Evolutionary conservation across 2,888 invertebrate species (phyloP).

Genomic region (Shargacucullia verbasci): DNA sequence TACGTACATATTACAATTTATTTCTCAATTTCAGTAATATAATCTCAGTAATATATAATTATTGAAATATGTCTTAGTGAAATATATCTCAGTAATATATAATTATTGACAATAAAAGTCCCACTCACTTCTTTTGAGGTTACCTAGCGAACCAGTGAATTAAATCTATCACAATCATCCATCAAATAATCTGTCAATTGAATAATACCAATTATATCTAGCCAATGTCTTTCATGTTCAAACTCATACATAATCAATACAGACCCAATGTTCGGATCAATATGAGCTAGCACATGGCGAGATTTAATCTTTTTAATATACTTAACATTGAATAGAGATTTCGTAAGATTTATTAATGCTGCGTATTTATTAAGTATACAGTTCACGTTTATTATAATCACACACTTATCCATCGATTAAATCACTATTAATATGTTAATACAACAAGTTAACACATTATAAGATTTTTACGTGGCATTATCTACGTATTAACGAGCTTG

Average conservation of each 20-base stretch:
- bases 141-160: constrained; percentile 16
- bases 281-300: constrained; percentile 23
- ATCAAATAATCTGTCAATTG: constrained; percentile 38
- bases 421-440: not conserved
- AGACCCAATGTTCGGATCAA: constrained; percentile 29
- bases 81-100: no score
- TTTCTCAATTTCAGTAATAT: no score
- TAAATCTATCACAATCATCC: constrained; percentile 34
- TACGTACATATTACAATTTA: no score
- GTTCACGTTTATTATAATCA: constrained; percentile 16
- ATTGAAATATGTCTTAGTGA: not conserved
- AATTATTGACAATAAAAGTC: not conserved
- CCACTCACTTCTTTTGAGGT: constrained; percentile 13
- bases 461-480: not conserved
- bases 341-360: constrained; percentile 40
- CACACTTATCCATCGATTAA: constrained; percentile 1
- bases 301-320: constrained; percentile 44
- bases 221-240: constrained; percentile 39
- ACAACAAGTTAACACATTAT: not conserved
- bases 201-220: constrained; percentile 32
- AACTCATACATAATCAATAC: constrained; percentile 51
- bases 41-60: not conserved
- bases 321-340: constrained; percentile 46
- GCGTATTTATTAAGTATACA: constrained; percentile 19
- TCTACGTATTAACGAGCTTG: constrained; percentile 18